Percentiles rank a stretch among this genome's conserved stretches.
phyloP scores from a whole-genome alignment of 1,140 invertebrate genomes.

The Holotrichia oblita region DNA sequence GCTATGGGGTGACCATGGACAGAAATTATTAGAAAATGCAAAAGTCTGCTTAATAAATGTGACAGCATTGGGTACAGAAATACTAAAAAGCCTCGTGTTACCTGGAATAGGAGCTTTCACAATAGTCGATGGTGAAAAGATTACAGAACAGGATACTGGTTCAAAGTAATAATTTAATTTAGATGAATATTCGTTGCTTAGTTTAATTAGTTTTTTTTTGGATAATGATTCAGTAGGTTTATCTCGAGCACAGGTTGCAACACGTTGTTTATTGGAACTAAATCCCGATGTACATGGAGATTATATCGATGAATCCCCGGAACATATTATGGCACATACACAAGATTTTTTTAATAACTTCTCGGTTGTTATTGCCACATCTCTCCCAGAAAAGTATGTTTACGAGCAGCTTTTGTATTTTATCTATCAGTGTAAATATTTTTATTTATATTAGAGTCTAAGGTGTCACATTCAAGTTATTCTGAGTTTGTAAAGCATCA shows the following conservation, averaged over 20 bases:
- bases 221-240: conserved; percentile 81
- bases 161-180: conserved; percentile 75
- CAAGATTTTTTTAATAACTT: conserved; percentile 91
- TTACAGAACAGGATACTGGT: conserved; percentile 90
- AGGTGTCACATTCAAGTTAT: too few relatives aligned
- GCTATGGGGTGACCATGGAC: conserved; percentile 98
- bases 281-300: conserved; percentile 94
- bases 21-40: conserved; percentile 84
- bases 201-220: conserved; percentile 82
- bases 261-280: conserved; percentile 85
- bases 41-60: conserved; percentile 96
- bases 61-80: conserved; percentile 93
- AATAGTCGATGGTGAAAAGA: conserved; percentile 89
- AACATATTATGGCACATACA: conserved; percentile 85
- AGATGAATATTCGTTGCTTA: conserved; percentile 39
- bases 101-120: conserved; percentile 97
- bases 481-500: too few relatives aligned
- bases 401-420: too few relatives aligned
- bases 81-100: conserved; percentile 92
- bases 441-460: too few relatives aligned
- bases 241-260: conserved; percentile 84
- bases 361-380: conserved; percentile 87
- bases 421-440: too few relatives aligned
- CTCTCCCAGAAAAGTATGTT: conserved; percentile 81
- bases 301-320: conserved; percentile 88